A percentile compares a stretch with the other conserved stretches of the same genome.
phyloP scores from a whole-genome alignment of 2,797 vertebrate species.

The Antrozous pallidus region DNA sequence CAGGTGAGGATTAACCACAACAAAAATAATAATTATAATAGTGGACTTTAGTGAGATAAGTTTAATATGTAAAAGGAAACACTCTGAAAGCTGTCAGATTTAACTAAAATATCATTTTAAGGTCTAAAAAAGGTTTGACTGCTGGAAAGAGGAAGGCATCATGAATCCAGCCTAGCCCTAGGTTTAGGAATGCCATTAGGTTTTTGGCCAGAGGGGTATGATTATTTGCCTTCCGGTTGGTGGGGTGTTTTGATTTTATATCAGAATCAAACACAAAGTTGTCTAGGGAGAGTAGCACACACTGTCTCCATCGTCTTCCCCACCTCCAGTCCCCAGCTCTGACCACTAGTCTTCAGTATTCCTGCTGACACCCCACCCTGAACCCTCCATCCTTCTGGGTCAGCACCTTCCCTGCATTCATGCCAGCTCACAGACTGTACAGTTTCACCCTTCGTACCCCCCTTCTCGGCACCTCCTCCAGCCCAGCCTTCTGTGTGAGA shows the following conservation, averaged over 20 bases:
- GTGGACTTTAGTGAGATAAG: not conserved
- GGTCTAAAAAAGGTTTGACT: not conserved
- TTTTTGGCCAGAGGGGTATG: not conserved
- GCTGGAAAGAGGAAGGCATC: not conserved
- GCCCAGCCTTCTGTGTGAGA: constrained; percentile 74
- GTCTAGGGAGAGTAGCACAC: not conserved
- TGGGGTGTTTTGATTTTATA: constrained; percentile 7
- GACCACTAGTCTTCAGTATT: not conserved
- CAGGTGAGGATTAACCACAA: too few relatives aligned
- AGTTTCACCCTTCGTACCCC: constrained; percentile 44
- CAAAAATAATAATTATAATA: not conserved
- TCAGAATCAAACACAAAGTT: constrained; percentile 10
- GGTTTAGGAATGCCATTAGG: not conserved
- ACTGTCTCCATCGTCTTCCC: not conserved
- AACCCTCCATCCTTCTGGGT: not conserved
- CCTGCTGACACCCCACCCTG: not conserved
- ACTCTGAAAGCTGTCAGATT: not conserved
- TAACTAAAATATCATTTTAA: constrained; percentile 46
- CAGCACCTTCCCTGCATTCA: constrained; percentile 26
- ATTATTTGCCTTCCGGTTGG: not conserved
- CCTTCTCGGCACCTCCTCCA: constrained; percentile 71
- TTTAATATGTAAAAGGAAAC: constrained; percentile 43
- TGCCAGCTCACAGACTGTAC: constrained; percentile 53
- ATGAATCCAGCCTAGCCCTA: not conserved
- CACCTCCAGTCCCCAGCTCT: not conserved